Evolutionary conservation across 2,888 invertebrate genomes (phyloP), one percentile per base, ranked within the genome.

Genomic region (Resseliella maxima): DNA sequence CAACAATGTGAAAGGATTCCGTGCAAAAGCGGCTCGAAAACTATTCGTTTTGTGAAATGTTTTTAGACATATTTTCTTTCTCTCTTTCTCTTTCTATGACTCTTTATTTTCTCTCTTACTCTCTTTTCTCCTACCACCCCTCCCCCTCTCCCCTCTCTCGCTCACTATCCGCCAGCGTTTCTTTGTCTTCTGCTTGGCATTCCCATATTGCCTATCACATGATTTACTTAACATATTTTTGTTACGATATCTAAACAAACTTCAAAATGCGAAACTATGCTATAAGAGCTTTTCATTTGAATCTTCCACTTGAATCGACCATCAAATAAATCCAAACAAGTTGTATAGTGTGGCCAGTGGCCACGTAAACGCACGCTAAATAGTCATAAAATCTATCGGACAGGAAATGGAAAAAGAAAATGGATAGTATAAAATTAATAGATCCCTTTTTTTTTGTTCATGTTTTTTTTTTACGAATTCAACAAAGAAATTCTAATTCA

Each of bases 371-470:
- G 72, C 72, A 72, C 72, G 72, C 72, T 72, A 72, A 72, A 31
- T 72, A 72, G 72, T 72, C 72, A 72, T 72, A 72, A 72, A 72
- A 72, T 72, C 72, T 31, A 31, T 72, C 72, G 31, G 72, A 31
- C 31, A 72, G 72, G 72, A 72, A 72, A 72, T 72, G 72, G 72
- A 72, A 72, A 72, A 72, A 72, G 72, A 72, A n/a, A 72, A 72
- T 72, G 72, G 72, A 72, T 72, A 72, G 31, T 72, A 72, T 72
- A 72, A 72, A 72, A 72, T 72, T 72, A 72, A 72, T 72, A 72
- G 72, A 72, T 72, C 72, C 72, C n/a, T 31, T 35, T 72, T 27
- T 72, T 27, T 31, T 3, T 24, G 6, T 59, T 5, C 15, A 12
- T 27, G 59, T 31, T 27, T 27, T 31, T 31, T 2, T 3, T 72